Evolutionary conservation across 1,140 invertebrate species (phyloP).

Genomic region (Halictus rubicundus): DNA sequence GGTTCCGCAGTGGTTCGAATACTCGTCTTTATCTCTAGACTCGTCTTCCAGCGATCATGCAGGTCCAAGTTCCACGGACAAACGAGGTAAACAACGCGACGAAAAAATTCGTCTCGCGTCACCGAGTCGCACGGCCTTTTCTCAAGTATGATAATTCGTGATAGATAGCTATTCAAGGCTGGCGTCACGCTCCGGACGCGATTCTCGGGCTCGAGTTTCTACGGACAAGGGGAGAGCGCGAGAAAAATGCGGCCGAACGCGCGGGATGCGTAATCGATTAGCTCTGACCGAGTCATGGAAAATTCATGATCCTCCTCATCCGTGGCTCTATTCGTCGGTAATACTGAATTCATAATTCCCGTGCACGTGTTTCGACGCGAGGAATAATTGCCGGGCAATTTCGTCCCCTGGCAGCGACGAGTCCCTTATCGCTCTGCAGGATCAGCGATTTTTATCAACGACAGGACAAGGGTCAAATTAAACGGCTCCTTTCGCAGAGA

Average conservation of each 20-base stretch:
- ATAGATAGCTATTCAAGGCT: conserved; percentile 17
- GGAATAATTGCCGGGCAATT: conserved; percentile 5
- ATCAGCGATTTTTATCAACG: no score
- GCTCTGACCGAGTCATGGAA: neutral
- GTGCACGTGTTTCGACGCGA: neutral
- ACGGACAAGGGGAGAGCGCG: conserved; percentile 27
- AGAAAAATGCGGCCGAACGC: conserved; percentile 40
- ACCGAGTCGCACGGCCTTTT: neutral
- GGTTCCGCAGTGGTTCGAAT: no score
- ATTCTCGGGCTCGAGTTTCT: conserved; percentile 35
- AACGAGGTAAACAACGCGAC: no score
- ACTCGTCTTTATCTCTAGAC: no score
- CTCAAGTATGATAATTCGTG: conserved; percentile 65
- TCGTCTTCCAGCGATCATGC: no score
- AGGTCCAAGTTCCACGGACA: no score
- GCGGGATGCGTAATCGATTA: conserved; percentile 55
- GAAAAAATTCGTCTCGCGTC: conserved; percentile 49
- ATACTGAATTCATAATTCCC: neutral
- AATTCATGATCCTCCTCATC: conserved; percentile 13
- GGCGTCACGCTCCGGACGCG: conserved; percentile 42
- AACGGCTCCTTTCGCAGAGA: no score
- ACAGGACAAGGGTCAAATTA: no score
- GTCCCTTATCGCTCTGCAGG: no score
- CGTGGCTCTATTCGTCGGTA: neutral
- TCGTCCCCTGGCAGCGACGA: neutral